Evolutionary conservation across 2,113 vertebrate species (phyloP), one percentile per base, ranked within the genome.

Genomic region (Pogonocichla stellata): DNA sequence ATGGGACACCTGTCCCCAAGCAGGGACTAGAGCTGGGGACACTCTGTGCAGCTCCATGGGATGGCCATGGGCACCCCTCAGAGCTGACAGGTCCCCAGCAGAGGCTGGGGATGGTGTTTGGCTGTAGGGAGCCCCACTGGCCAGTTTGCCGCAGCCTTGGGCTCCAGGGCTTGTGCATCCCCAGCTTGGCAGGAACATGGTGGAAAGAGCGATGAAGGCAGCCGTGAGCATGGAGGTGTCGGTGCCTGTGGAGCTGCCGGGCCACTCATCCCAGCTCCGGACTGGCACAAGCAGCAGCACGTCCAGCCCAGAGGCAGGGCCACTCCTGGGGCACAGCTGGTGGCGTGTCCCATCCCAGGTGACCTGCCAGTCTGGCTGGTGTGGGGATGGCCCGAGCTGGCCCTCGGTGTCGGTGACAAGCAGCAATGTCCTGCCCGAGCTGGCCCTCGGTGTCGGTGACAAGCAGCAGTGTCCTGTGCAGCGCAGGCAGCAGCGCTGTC

Each of bases 231-330:
- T 3, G 0, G 75, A 50, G 34, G 9, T 16, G 26, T 7, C 0
- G 3, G 6, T 42, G 56, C 19, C 48, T 10, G 19, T 1, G 26
- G 51, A 58, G 38, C 7, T 45, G 33, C 54, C 4, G 36, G 36
- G 47, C 45, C 26, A 1, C 9, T 20, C 78, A 15, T 23, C 23
- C n/a, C 1, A 14, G 26, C 43, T 73, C 53, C 2, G 4, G 29
- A 26, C 56, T n/a, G 73, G 43, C 23, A 2, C 1, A 1, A 43
- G 57, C 10, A 29, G 18, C 4, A 0, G 56, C 1, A 0, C 0
- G 3, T 14, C 50, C 51, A 61, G 65, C 48, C 23, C 50, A 1
- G 36, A 2, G 1, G 26, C 2, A 23, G 12, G 23, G 34, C 31
- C 19, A 15, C 48, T 75, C 31, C 8, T 34, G 22, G n/a, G 36